Evolutionary conservation across 2,888 invertebrate genomes (phyloP).

Genomic region (Aromia moschata): DNA sequence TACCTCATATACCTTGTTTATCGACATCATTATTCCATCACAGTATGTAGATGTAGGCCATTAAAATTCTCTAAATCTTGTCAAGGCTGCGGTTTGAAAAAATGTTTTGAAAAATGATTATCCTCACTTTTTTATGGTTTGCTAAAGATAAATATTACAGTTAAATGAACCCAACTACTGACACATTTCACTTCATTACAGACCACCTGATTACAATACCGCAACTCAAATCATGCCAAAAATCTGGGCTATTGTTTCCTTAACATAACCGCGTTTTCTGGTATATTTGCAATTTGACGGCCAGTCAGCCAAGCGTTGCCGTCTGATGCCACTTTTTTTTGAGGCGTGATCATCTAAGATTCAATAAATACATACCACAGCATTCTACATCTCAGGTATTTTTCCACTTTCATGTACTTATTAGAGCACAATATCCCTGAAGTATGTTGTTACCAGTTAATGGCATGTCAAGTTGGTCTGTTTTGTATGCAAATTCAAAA

Average conservation of each 20-base stretch:
- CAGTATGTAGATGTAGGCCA: too few relatives aligned
- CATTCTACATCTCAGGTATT: neutral
- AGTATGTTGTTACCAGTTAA: neutral
- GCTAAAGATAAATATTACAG: too few relatives aligned
- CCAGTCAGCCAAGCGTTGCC: constrained; percentile 25
- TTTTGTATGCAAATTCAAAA: neutral
- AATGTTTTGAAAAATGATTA: too few relatives aligned
- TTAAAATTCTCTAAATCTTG: too few relatives aligned
- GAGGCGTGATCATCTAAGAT: neutral
- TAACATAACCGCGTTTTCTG: neutral
- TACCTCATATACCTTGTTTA: too few relatives aligned
- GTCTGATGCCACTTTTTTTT: neutral
- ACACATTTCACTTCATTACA: neutral
- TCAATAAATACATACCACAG: neutral
- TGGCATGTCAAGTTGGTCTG: neutral
- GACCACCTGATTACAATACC: neutral
- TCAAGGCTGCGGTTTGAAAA: too few relatives aligned
- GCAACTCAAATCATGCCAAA: neutral
- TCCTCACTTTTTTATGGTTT: too few relatives aligned
- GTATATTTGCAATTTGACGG: constrained; percentile 20
- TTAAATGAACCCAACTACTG: too few relatives aligned
- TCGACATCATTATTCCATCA: too few relatives aligned
- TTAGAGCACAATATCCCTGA: neutral
- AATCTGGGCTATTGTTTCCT: neutral
- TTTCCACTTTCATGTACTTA: neutral